Percentiles rank a stretch among this genome's conserved stretches.
phyloP scores from a whole-genome alignment of 1,140 invertebrate genomes.

The Cheumatopsyche charites region DNA sequence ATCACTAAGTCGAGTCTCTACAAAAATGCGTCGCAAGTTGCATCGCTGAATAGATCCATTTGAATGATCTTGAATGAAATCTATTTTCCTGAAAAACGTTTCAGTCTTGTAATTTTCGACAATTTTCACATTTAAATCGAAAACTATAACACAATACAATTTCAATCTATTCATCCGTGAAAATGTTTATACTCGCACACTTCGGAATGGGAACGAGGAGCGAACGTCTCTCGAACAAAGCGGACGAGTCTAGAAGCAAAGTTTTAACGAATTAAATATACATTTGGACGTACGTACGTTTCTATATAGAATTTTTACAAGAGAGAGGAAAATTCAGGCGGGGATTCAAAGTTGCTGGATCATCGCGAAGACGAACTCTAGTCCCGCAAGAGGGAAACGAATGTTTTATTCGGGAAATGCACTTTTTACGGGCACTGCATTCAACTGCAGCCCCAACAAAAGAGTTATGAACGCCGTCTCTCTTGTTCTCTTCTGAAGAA shows the following conservation, averaged over 20 bases:
- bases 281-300: not conserved
- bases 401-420: conserved; percentile 34
- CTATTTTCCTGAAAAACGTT: no score
- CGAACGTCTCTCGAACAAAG: no score
- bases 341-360: conserved; percentile 22
- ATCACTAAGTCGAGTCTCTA: no score
- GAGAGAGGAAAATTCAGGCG: not conserved
- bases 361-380: not conserved
- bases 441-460: no score
- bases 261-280: no score
- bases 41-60: no score
- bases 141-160: not conserved
- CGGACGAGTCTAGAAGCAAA: no score
- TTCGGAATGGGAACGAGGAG: not conserved
- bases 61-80: no score
- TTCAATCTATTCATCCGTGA: not conserved
- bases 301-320: not conserved
- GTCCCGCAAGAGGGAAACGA: conserved; percentile 16
- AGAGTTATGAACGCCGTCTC: not conserved
- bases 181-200: not conserved
- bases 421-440: conserved; percentile 19
- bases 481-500: not conserved
- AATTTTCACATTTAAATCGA: no score
- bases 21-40: no score
- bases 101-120: no score